phyloP scores from a whole-genome alignment of 2,888 invertebrate species.

The Parnassius mnemosyne region DNA sequence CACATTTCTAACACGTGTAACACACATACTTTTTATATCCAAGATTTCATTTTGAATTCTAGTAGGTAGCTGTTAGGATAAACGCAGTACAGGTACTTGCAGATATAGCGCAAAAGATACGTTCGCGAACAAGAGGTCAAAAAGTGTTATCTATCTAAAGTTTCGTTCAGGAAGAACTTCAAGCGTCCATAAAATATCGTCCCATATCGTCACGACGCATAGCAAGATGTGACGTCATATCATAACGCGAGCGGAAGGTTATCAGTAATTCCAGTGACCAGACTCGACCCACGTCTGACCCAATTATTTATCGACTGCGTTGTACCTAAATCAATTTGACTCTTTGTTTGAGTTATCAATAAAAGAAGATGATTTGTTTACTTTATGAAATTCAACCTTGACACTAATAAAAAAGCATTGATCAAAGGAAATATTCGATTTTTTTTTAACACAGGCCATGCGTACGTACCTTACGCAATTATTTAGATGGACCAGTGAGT shows the following conservation, averaged over 20 bases:
- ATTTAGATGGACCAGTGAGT: neutral
- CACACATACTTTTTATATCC: no score
- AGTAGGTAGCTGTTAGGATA: no score
- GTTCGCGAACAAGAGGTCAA: neutral
- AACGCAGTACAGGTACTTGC: neutral
- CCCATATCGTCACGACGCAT: slow-evolving; percentile 26
- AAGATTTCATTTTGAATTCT: no score
- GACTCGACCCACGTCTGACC: slow-evolving; percentile 68
- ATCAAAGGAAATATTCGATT: no score
- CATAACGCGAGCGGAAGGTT: slow-evolving; percentile 56
- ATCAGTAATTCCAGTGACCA: slow-evolving; percentile 62
- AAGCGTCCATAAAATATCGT: slow-evolving; percentile 14
- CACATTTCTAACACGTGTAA: no score
- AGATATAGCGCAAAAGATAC: neutral
- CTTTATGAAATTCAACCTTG: slow-evolving; percentile 45
- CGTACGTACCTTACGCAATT: neutral
- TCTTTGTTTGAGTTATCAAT: slow-evolving; percentile 41
- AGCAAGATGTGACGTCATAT: slow-evolving; percentile 47
- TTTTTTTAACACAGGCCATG: neutral
- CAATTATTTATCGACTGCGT: slow-evolving; percentile 62
- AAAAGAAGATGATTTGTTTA: slow-evolving; percentile 42
- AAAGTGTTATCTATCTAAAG: slow-evolving; percentile 2
- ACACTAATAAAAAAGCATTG: slow-evolving; percentile 29
- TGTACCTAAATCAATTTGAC: slow-evolving; percentile 39
- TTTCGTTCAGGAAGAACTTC: slow-evolving; percentile 9